These are phyloP conservation scores for Scomber scombrus DNA, from an alignment of 2,113 vertebrate genomes.

Conservation along the genomic window DNA sequence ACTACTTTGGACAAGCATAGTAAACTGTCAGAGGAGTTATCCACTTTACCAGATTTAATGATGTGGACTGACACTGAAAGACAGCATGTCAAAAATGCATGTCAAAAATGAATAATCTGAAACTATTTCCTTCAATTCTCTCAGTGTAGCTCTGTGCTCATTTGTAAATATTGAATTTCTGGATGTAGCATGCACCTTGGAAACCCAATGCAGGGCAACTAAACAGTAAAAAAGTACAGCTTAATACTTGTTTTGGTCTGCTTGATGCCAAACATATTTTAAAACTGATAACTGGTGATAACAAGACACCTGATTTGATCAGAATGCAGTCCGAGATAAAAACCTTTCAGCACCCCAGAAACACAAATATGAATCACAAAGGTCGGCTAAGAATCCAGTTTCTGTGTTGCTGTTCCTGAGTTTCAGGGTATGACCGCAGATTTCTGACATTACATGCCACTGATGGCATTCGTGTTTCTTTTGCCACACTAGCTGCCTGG, in stretches of 20 bases:
- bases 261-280: slow-evolving; percentile 54
- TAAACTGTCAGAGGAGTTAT: neutral
- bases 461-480: slow-evolving; percentile 1
- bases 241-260: neutral
- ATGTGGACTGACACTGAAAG: neutral
- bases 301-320: slow-evolving; percentile 11
- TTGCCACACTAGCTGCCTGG: no score
- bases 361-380: slow-evolving; percentile 28
- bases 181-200: neutral
- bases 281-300: slow-evolving; percentile 43
- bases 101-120: neutral
- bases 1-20: neutral
- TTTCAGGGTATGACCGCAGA: slow-evolving; percentile 33
- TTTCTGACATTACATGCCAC: neutral
- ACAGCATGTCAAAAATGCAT: neutral
- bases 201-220: neutral
- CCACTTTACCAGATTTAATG: neutral
- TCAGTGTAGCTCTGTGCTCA: neutral
- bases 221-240: slow-evolving; percentile 16
- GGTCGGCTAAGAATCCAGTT: slow-evolving; percentile 13
- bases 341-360: slow-evolving; percentile 38
- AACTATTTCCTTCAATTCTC: neutral
- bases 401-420: slow-evolving; percentile 25
- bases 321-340: slow-evolving; percentile 31
- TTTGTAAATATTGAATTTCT: slow-evolving; percentile 1